Evolutionary conservation across 2,113 vertebrate genomes (phyloP).

Genomic region (Xiphophorus couchianus): DNA sequence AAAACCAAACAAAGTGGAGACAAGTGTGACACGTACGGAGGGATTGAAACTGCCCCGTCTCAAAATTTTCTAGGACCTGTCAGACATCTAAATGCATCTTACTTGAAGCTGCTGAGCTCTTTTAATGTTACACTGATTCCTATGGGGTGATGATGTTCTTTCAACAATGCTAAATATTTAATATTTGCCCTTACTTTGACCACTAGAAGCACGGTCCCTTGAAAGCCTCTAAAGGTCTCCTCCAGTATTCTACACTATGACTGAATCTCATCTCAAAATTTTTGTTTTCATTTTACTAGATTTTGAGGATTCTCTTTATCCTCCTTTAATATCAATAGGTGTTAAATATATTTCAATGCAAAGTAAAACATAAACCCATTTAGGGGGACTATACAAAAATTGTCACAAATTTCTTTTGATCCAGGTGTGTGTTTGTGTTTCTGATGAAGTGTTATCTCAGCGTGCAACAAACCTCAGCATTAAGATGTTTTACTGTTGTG

Average conservation of each 20-base stretch:
- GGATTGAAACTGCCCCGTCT: constrained; percentile 3
- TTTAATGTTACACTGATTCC: neutral
- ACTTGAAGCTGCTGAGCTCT: neutral
- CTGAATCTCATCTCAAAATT: neutral
- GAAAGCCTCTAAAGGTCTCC: neutral
- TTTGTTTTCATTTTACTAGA: neutral
- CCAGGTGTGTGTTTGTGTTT: no score
- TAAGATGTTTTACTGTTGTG: no score
- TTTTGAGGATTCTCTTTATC: neutral
- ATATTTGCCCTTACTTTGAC: constrained; percentile 4
- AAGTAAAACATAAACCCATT: neutral
- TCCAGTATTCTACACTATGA: neutral
- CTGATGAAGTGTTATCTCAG: no score
- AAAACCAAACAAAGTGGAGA: neutral
- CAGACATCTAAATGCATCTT: neutral
- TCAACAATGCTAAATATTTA: neutral
- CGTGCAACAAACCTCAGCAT: no score
- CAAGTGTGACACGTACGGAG: neutral
- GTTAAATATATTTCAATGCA: neutral
- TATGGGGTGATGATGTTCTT: neutral
- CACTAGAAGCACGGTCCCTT: neutral
- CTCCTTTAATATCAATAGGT: neutral
- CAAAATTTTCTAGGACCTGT: neutral
- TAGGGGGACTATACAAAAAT: no score
- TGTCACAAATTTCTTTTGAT: no score